Evolutionary conservation across 1,140 invertebrate genomes (phyloP), one percentile per base, ranked within the genome.

Genomic region (Hycleus phaleratus): DNA sequence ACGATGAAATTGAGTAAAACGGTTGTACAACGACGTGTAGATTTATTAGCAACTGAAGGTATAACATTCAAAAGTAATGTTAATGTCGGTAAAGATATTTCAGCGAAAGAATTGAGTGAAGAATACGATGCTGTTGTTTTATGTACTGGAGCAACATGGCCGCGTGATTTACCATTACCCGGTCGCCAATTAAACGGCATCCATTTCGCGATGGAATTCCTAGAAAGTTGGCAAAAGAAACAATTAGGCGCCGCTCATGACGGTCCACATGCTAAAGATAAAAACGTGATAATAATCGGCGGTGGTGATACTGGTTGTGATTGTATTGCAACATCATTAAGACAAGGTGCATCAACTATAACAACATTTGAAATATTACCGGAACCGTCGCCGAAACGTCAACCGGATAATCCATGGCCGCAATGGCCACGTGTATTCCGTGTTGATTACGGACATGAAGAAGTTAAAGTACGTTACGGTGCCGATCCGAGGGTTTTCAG

Each of bases 291-390:
- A 60, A 86, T 99, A 55, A 95, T 99, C 66, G 97, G 97, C 18
- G 97, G 97, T 9, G 97, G 97, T 26, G 97, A 99, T 73, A 99
- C 97, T n/a, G 97, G 97, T 0, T 96, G 93, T 76, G 97, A 99
- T 81, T 99, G 97, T 71, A 98, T 99, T 74, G 97, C 91, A 40
- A 99, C 97, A 2, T 95, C 95, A 3, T 80, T 98, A 9, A 82
- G 97, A 68, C 94, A 98, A 80, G 94, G 95, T 42, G 97, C 97
- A n/a, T 94, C 91, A 68, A 88, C 86, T 40, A 95, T 99, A 59
- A 93, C 91, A 2, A 91, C 93, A 6, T 99, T 99, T 78, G 97
- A 99, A 80, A 98, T 99, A 68, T 77, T 99, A 44, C 95, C 96
- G 0, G 84, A 93, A 68, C 97, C 97, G 24, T 89, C 93, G 42